These are phyloP conservation scores for Sipha flava DNA, from an alignment of 1,140 invertebrate genomes.

Conservation along the genomic window DNA sequence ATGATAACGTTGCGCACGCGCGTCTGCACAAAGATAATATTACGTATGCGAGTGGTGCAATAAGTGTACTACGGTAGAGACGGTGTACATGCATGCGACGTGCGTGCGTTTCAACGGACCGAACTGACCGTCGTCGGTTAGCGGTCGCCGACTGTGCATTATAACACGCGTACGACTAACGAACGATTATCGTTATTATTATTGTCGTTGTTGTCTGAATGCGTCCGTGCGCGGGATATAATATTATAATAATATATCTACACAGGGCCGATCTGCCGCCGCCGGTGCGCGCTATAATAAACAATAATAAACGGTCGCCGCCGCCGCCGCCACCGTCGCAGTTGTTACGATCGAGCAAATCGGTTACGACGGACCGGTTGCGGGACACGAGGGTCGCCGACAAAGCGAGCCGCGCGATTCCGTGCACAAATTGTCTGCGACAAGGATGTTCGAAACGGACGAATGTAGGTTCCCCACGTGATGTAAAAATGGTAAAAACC, in stretches of 20 bases:
- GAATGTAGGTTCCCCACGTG: no score
- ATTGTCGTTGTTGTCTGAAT: neutral
- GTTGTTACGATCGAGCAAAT: neutral
- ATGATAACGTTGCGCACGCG: no score
- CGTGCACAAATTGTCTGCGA: no score
- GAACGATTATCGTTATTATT: neutral
- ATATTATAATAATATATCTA: constrained; percentile 16
- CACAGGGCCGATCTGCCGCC: constrained; percentile 19
- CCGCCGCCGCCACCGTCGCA: neutral
- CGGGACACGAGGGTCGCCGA: no score
- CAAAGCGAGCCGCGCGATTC: no score
- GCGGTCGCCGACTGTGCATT: neutral
- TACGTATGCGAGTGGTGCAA: neutral
- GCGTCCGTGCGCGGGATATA: neutral
- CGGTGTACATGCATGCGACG: no score
- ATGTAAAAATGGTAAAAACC: no score
- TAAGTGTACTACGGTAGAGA: no score
- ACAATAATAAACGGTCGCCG: constrained; percentile 17
- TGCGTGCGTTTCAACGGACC: no score
- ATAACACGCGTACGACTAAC: no score
- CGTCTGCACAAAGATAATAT: no score
- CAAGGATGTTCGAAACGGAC: no score
- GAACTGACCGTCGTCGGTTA: neutral
- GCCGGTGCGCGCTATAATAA: neutral
- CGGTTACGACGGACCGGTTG: neutral